Evolutionary conservation across 2,888 invertebrate species (phyloP).

Genomic region (Odiellus spinosus): DNA sequence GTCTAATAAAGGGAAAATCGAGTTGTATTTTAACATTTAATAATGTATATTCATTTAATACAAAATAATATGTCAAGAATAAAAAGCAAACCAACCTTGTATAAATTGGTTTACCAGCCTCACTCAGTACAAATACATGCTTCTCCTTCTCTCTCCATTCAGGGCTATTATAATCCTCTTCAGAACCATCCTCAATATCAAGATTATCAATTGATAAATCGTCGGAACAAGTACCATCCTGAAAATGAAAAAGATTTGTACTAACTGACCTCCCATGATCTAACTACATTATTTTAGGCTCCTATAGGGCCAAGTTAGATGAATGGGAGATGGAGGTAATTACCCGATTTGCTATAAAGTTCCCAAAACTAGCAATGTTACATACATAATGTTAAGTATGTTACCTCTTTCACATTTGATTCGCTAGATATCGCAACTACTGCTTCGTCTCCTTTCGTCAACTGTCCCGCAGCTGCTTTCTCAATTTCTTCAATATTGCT

Average conservation of each 20-base stretch:
- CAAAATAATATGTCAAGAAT: no score
- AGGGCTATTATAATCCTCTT: constrained; percentile 10
- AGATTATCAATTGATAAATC: no score
- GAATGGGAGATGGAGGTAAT: no score
- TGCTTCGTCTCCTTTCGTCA: constrained; percentile 3
- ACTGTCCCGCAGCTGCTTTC: constrained; percentile 7
- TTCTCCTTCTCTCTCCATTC: constrained; percentile 13
- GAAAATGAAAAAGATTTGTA: not conserved
- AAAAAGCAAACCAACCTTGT: constrained; percentile 33
- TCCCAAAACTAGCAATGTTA: no score
- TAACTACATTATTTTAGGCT: no score
- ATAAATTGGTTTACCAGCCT: constrained; percentile 93
- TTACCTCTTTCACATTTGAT: constrained; percentile 2
- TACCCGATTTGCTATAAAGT: no score
- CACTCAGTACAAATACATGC: constrained; percentile 68
- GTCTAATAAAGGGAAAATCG: constrained; percentile 44
- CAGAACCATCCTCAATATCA: not conserved
- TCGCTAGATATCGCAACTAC: constrained; percentile 2
- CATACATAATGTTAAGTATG: not conserved
- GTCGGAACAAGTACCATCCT: not conserved
- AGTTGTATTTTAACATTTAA: no score
- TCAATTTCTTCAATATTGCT: constrained; percentile 15
- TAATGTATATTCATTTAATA: no score
- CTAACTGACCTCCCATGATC: no score
- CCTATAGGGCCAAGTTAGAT: no score